A percentile compares a stretch with the other conserved stretches of the same genome.
These are phyloP conservation scores for Agrotis segetum DNA, from an alignment of 2,888 invertebrate species.

Conservation along the genomic window DNA sequence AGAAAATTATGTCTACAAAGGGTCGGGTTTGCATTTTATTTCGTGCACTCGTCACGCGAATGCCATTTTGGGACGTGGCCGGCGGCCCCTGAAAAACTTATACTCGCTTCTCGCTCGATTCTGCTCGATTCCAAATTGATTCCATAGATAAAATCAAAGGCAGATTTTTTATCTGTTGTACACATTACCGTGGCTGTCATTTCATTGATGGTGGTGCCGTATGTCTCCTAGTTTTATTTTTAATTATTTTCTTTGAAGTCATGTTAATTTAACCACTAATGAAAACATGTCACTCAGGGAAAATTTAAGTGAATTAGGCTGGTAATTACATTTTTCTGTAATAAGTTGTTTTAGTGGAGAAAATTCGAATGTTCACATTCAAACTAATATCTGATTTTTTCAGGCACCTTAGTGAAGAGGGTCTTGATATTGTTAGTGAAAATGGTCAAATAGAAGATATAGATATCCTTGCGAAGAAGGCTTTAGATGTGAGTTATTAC, in stretches of 20 bases:
- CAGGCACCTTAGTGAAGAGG: constrained; percentile 94
- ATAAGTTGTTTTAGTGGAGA: constrained; percentile 40
- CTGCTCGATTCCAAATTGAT: constrained; percentile 8
- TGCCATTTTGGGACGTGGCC: too few relatives aligned
- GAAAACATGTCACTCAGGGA: constrained; percentile 92
- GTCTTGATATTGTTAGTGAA: constrained; percentile 92
- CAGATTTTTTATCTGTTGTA: constrained; percentile 47
- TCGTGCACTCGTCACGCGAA: too few relatives aligned
- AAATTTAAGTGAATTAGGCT: constrained; percentile 92
- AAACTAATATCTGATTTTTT: constrained; percentile 73
- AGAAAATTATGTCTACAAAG: too few relatives aligned
- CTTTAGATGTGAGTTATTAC: constrained; percentile 92
- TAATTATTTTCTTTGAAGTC: constrained; percentile 80
- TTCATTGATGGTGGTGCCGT: constrained; percentile 75
- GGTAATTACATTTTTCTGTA: constrained; percentile 86
- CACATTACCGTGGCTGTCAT: constrained; percentile 68
- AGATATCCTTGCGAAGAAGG: constrained; percentile 92
- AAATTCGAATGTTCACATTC: constrained; percentile 35
- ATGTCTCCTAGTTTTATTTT: constrained; percentile 81
- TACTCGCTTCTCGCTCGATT: neutral
- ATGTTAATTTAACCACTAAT: constrained; percentile 81
- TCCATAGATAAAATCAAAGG: constrained; percentile 32
- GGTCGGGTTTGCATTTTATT: too few relatives aligned
- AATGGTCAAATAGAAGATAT: constrained; percentile 92
- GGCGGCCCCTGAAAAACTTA: neutral